Evolutionary conservation across 1,140 invertebrate genomes (phyloP).

Genomic region (Gonatopus flavifemur): DNA sequence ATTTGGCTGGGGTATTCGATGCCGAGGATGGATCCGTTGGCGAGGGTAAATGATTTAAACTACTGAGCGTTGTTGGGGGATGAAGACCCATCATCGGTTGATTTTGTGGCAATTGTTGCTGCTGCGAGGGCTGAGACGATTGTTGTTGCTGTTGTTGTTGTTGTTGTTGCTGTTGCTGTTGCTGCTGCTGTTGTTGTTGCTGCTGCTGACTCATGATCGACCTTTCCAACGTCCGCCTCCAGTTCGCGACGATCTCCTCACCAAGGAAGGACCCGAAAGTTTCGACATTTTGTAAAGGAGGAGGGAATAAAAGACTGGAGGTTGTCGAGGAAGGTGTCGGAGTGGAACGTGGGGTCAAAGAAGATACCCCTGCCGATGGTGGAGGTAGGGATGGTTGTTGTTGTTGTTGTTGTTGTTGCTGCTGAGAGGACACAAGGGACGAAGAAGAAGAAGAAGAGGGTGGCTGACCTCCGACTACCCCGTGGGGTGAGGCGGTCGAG

Average conservation of each 20-base stretch:
- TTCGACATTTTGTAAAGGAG: constrained; percentile 69
- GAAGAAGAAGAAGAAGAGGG: too few species aligned
- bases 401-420: too few species aligned
- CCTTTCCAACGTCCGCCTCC: constrained; percentile 71
- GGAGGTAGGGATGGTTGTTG: constrained; percentile 35
- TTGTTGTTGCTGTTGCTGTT: constrained; percentile 40
- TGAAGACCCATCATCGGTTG: constrained; percentile 36
- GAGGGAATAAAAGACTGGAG: constrained; percentile 58
- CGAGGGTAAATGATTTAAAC: constrained; percentile 55
- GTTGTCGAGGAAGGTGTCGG: constrained; percentile 60
- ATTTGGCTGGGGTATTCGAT: constrained; percentile 47
- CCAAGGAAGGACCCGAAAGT: constrained; percentile 71
- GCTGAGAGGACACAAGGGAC: constrained; percentile 55
- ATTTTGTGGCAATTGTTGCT: constrained; percentile 37
- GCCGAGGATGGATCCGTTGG: constrained; percentile 53
- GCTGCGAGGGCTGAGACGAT: constrained; percentile 29
- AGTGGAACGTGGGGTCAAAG: constrained; percentile 51
- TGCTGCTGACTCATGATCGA: constrained; percentile 61
- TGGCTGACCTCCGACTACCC: constrained; percentile 49
- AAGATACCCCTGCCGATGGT: constrained; percentile 30
- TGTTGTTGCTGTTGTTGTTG: constrained; percentile 25
- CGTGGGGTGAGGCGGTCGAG: constrained; percentile 57
- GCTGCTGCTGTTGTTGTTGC: constrained; percentile 43
- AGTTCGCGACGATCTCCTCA: constrained; percentile 77
- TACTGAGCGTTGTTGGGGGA: constrained; percentile 40